Percentiles rank a stretch among this genome's conserved stretches.
These are phyloP conservation scores for Augochlora pura DNA, from an alignment of 1,140 invertebrate genomes.

Conservation along the genomic window DNA sequence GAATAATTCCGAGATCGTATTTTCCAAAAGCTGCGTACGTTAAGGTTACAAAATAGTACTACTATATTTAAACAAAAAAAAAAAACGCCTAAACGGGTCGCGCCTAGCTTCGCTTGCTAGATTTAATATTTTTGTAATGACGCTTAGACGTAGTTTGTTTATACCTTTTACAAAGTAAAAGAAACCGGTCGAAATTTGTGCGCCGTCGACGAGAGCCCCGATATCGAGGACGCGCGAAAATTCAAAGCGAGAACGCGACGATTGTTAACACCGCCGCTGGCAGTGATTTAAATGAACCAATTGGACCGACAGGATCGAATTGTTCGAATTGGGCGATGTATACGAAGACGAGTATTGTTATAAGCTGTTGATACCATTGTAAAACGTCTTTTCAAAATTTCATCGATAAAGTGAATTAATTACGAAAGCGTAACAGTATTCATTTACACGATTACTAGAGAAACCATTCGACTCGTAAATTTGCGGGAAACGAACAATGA, in stretches of 20 bases:
- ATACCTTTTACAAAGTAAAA: conserved; percentile 61
- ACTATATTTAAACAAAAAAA: too few relatives aligned
- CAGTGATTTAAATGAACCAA: not conserved
- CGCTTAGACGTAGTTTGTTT: conserved; percentile 73
- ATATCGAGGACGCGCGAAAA: conserved; percentile 3
- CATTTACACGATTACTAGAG: not conserved
- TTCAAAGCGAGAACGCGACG: conserved; percentile 10
- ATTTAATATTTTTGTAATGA: conserved; percentile 81
- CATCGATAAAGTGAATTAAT: too few relatives aligned
- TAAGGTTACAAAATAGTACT: conserved; percentile 55
- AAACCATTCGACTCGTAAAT: not conserved
- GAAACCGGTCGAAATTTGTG: conserved; percentile 27
- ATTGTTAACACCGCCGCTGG: conserved; percentile 6
- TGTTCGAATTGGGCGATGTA: too few relatives aligned
- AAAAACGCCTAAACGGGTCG: conserved; percentile 42
- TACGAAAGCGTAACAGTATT: too few relatives aligned
- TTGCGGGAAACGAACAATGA: not conserved
- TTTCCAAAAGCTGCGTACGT: conserved; percentile 54
- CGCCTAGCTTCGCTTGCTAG: conserved; percentile 78
- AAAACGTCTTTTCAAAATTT: not conserved
- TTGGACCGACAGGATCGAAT: not conserved
- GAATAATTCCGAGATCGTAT: conserved; percentile 51
- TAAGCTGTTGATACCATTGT: not conserved
- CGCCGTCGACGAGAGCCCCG: not conserved
- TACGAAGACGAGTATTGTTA: too few relatives aligned